These are phyloP conservation scores for Seira sanloemensis DNA, from an alignment of 2,888 invertebrate genomes.

Conservation along the genomic window DNA sequence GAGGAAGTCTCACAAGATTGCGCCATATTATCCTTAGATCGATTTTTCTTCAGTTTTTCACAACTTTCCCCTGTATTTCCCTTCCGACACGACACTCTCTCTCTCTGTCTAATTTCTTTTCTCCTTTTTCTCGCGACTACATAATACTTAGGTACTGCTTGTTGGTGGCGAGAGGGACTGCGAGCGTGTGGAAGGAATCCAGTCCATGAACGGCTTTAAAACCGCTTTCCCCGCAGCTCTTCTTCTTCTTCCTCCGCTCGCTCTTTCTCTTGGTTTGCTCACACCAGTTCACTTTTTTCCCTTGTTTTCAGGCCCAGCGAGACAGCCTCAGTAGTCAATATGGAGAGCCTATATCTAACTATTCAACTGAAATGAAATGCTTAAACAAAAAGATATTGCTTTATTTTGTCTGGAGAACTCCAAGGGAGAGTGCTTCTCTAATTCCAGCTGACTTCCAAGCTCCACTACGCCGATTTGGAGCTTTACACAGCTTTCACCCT, in stretches of 20 bases:
- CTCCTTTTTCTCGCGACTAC: not conserved
- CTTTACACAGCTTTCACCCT: slow-evolving; percentile 21
- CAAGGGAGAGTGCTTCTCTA: slow-evolving; percentile 41
- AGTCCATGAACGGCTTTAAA: slow-evolving; percentile 30
- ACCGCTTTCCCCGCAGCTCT: slow-evolving; percentile 35
- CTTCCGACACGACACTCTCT: not conserved
- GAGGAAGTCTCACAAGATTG: not conserved
- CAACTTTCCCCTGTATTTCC: slow-evolving; percentile 12
- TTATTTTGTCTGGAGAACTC: slow-evolving; percentile 26
- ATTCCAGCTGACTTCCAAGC: slow-evolving; percentile 55
- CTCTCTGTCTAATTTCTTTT: not conserved
- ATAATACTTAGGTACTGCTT: slow-evolving; percentile 12
- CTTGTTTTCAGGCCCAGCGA: not conserved
- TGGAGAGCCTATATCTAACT: slow-evolving; percentile 20
- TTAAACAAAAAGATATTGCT: slow-evolving; percentile 47
- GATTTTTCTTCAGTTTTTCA: not conserved
- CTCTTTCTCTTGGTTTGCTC: slow-evolving; percentile 9
- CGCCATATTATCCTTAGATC: not conserved
- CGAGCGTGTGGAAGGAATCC: slow-evolving; percentile 41
- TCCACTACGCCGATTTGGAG: slow-evolving; percentile 22
- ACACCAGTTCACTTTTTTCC: not conserved
- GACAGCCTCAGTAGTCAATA: not conserved
- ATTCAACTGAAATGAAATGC: slow-evolving; percentile 54
- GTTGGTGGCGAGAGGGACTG: slow-evolving; percentile 43
- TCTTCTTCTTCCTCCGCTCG: slow-evolving; percentile 23